phyloP scores from a whole-genome alignment of 2,888 invertebrate species.

The Drosophila eohydei region DNA sequence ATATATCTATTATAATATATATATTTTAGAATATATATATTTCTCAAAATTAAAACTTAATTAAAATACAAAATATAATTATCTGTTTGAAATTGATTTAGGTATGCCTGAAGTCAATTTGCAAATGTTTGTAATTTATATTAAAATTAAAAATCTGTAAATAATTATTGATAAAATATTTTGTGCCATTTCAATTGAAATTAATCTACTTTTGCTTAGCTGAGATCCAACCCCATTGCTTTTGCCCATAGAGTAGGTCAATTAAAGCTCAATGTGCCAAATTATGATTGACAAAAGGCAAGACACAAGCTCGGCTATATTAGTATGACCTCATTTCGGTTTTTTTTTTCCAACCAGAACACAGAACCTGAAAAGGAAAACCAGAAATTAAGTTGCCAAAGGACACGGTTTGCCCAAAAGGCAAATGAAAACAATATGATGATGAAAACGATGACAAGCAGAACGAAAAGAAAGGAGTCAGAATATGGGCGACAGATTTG shows the following conservation, averaged over 20 bases:
- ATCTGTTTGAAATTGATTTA: slow-evolving; percentile 5
- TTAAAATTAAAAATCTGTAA: neutral
- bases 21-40: too few relatives aligned
- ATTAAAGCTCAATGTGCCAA: slow-evolving; percentile 65
- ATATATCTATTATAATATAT: too few relatives aligned
- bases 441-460: slow-evolving; percentile 52
- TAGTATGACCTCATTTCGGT: slow-evolving; percentile 62
- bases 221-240: neutral
- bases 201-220: neutral
- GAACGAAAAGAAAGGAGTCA: neutral
- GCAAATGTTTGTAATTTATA: neutral
- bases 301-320: slow-evolving; percentile 49
- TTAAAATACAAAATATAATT: slow-evolving; percentile 1
- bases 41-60: neutral
- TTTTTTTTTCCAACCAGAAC: slow-evolving; percentile 16
- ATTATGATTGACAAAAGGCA: slow-evolving; percentile 65
- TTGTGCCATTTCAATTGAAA: neutral
- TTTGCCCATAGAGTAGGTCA: slow-evolving; percentile 65
- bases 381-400: slow-evolving; percentile 71
- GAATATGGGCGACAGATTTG: neutral
- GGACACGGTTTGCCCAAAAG: slow-evolving; percentile 42
- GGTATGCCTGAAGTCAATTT: slow-evolving; percentile 1
- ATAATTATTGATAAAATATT: neutral
- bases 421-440: slow-evolving; percentile 57
- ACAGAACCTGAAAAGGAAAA: slow-evolving; percentile 17